These are phyloP conservation scores for Pristionchus fissidentatus DNA, from an alignment of 2,888 invertebrate genomes.

Conservation along the genomic window DNA sequence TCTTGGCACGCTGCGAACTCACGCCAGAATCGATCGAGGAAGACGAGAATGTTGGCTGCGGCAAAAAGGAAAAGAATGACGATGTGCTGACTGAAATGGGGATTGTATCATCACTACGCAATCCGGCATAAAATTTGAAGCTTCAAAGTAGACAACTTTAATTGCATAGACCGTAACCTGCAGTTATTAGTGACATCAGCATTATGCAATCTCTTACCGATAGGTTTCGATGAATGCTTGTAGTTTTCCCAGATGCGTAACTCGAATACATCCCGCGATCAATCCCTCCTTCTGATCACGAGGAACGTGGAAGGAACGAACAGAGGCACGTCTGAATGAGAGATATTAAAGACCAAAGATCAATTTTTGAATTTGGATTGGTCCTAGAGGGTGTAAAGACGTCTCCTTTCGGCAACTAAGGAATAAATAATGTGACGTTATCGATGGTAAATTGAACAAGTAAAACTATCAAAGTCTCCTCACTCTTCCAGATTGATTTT, in stretches of 20 bases:
- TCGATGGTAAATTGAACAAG: background rate
- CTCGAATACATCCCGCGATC: background rate
- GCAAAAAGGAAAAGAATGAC: slow-evolving; percentile 95
- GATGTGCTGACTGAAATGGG: slow-evolving; percentile 84
- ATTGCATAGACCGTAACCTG: background rate
- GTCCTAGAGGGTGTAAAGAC: too few relatives aligned
- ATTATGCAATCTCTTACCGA: slow-evolving; percentile 77
- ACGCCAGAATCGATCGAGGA: slow-evolving; percentile 94
- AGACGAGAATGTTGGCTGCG: slow-evolving; percentile 92
- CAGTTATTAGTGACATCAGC: background rate
- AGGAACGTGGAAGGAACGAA: slow-evolving; percentile 72
- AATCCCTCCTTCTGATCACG: background rate
- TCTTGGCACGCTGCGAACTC: slow-evolving; percentile 52
- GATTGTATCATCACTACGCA: background rate
- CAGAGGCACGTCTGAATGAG: slow-evolving; percentile 68
- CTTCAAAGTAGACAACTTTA: background rate
- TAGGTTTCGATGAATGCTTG: slow-evolving; percentile 92
- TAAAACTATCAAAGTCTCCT: slow-evolving; percentile 39
- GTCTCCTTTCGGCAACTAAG: too few relatives aligned
- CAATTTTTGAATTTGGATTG: too few relatives aligned
- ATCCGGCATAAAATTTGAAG: background rate
- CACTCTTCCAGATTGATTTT: slow-evolving; percentile 69
- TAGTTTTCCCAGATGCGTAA: slow-evolving; percentile 45
- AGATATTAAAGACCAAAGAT: background rate
- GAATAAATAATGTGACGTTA: too few relatives aligned